Evolutionary conservation across 2,888 invertebrate genomes (phyloP).

Genomic region (Ashinkailepas kermadecensis): DNA sequence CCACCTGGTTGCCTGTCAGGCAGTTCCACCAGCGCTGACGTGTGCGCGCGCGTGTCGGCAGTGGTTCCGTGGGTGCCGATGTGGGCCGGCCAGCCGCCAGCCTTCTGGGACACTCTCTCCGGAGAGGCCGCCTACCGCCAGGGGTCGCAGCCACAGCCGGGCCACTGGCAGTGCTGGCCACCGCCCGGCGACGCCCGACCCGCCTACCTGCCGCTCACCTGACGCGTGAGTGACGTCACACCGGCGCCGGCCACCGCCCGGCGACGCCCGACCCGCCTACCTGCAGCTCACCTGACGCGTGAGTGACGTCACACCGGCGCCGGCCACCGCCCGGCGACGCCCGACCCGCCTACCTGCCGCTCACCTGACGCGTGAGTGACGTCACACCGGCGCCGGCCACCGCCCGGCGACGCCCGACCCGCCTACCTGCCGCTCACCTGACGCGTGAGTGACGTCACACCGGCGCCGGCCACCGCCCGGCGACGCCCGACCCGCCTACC

Average conservation of each 20-base stretch:
- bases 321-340: background rate
- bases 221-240: too few relatives aligned
- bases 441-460: too few relatives aligned
- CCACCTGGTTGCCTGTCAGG: too few relatives aligned
- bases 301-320: background rate
- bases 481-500: constrained; percentile 6
- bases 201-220: constrained; percentile 4
- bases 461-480: background rate
- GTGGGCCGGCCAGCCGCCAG: background rate
- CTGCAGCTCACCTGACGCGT: background rate
- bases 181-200: background rate
- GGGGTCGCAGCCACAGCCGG: background rate
- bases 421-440: constrained; percentile 5
- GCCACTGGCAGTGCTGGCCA: background rate
- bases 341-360: constrained; percentile 9
- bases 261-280: constrained; percentile 7
- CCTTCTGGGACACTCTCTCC: background rate
- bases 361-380: background rate
- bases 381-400: background rate
- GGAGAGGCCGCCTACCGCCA: constrained; percentile 5
- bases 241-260: background rate
- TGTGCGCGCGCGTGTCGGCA: background rate
- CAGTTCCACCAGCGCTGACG: background rate
- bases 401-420: background rate
- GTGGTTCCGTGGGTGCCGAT: background rate